Conservation (phyloP, 2,888 invertebrate genomes). For the Seira sanloemensis region DNA sequence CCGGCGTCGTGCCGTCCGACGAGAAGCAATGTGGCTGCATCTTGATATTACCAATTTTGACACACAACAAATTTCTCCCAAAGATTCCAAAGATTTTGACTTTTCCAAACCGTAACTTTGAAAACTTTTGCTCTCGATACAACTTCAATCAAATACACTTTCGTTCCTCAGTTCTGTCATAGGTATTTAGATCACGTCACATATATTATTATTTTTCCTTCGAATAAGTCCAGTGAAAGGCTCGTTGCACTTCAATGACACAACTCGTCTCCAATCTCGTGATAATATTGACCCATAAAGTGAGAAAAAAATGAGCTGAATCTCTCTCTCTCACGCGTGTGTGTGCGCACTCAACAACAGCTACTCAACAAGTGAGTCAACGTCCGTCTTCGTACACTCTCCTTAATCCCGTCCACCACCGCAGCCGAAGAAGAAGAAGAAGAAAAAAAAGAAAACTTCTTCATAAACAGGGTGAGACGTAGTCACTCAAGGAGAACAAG, state of each 20-base stretch:
- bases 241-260: too few relatives aligned
- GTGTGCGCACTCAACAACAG: constrained; percentile 43
- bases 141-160: too few relatives aligned
- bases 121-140: too few relatives aligned
- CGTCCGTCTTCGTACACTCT: constrained; percentile 49
- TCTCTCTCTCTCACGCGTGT: too few relatives aligned
- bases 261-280: too few relatives aligned
- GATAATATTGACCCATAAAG: too few relatives aligned
- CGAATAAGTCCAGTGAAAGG: too few relatives aligned
- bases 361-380: constrained; percentile 64
- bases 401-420: constrained; percentile 29
- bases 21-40: constrained; percentile 71
- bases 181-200: too few relatives aligned
- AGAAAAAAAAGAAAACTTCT: constrained; percentile 9
- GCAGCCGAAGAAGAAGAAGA: not conserved
- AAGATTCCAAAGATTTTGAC: not conserved
- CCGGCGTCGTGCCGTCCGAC: constrained; percentile 56
- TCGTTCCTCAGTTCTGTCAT: too few relatives aligned
- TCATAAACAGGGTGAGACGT: not conserved
- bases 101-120: too few relatives aligned
- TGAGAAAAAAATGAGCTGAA: constrained; percentile 3
- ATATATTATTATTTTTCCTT: too few relatives aligned
- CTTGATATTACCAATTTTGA: constrained; percentile 3
- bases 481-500: not conserved
- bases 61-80: not conserved